These are phyloP conservation scores for Timandra comae DNA, from an alignment of 2,888 invertebrate species.

Conservation along the genomic window DNA sequence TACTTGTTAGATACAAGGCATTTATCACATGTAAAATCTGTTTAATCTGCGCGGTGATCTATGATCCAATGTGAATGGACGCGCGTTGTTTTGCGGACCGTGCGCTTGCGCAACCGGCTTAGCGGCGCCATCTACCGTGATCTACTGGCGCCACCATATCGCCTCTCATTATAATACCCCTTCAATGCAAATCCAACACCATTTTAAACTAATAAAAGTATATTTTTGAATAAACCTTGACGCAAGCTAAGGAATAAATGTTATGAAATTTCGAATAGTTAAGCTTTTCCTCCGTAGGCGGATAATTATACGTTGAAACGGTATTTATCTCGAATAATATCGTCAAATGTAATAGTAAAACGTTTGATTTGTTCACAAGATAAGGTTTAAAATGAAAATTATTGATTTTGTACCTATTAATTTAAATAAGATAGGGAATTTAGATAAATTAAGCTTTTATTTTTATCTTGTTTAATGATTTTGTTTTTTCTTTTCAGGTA, in stretches of 20 bases:
- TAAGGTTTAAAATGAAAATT: constrained; percentile 20
- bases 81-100: neutral
- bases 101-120: constrained; percentile 15
- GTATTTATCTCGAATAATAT: constrained; percentile 57
- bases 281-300: constrained; percentile 57
- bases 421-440: no score
- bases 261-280: constrained; percentile 60
- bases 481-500: no score
- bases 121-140: constrained; percentile 67
- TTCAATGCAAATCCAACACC: constrained; percentile 4
- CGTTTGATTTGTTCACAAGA: constrained; percentile 34
- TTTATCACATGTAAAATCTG: constrained; percentile 19
- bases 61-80: constrained; percentile 20
- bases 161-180: constrained; percentile 8
- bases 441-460: no score
- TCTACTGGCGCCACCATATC: constrained; percentile 31
- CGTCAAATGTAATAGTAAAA: constrained; percentile 24
- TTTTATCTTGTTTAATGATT: no score
- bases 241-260: constrained; percentile 35
- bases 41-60: constrained; percentile 30
- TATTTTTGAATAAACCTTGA: constrained; percentile 7
- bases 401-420: constrained; percentile 9
- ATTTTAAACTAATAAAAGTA: constrained; percentile 16
- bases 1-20: no score
- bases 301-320: constrained; percentile 59